Evolutionary conservation across 1,140 invertebrate species (phyloP), one percentile per base, ranked within the genome.

Genomic region (Nilaparvata lugens): DNA sequence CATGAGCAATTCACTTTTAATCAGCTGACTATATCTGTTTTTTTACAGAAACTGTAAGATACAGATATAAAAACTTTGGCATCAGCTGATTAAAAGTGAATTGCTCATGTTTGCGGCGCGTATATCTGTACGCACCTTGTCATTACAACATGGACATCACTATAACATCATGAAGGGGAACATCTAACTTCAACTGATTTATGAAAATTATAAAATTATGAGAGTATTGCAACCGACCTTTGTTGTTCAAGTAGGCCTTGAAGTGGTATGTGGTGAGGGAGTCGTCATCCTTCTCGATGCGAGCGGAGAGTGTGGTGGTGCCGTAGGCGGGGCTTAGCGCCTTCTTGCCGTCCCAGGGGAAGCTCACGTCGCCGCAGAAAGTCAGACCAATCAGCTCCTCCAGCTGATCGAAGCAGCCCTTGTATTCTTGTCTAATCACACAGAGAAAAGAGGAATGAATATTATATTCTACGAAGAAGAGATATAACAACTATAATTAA

Each of bases 331-430:
- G 7, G 76, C 77, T 19, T 79, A 65, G 1, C 71, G 75, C 28
- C 81, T 75, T 21, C 72, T 73, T 48, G 69, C 73, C 72, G 69
- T 75, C 69, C 71, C 73, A 69, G 2, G 84, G 83, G 55, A 79
- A 72, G 1, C 76, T 74, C 2, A 87, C 63, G 58, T 84, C 76
- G 31, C 79, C 83, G 66, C 88, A 91, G 25, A 89, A 67, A 1
- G 83, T 86, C 1, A 91, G 43, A 1, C 89, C 89, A 19, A 87
- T 64, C 4, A 84, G 62, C 2, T 71, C 67, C 16, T 81, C 79
- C 1, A 89, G 71, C 67, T 89, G 86, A 64, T 88, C 86, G 59
- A 89, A 84, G 65, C 87, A 89, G 42, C 81, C 80, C 0, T 78
- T 71, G 68, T 83, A 83, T 42, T 83, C 74, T 61, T 76, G 78